Percentiles rank a stretch among this genome's conserved stretches.
Conservation (phyloP, 2,888 invertebrate species). For the Liopterus haemorrhoidalis region DNA sequence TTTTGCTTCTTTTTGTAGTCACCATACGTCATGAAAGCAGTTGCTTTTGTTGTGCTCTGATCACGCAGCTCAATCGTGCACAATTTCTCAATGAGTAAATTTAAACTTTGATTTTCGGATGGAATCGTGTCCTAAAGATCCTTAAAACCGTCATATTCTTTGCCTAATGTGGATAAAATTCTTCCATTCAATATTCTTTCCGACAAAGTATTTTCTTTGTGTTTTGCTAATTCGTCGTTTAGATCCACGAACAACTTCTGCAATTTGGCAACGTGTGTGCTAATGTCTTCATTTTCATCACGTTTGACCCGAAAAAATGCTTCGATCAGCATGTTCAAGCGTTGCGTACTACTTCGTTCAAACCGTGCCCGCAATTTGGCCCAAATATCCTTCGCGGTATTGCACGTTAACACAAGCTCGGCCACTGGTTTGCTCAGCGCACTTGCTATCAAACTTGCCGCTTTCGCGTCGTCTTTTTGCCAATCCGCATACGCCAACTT, state of each 20-base stretch:
- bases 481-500: constrained; percentile 5
- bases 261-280: constrained; percentile 15
- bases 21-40: too few species aligned
- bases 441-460: constrained; percentile 12
- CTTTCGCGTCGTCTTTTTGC: constrained; percentile 15
- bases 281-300: constrained; percentile 16
- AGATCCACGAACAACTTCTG: constrained; percentile 20
- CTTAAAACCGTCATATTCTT: constrained; percentile 18
- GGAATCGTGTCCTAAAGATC: constrained; percentile 15
- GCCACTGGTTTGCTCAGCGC: constrained; percentile 14
- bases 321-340: constrained; percentile 10
- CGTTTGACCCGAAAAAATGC: constrained; percentile 14
- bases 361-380: constrained; percentile 10
- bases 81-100: constrained; percentile 17
- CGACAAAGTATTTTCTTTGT: constrained; percentile 15
- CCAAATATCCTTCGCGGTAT: constrained; percentile 14
- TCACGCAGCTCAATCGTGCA: constrained; percentile 17
- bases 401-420: constrained; percentile 19
- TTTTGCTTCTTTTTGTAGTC: too few species aligned
- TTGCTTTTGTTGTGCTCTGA: too few species aligned
- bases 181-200: constrained; percentile 17
- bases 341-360: constrained; percentile 13
- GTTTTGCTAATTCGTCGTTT: constrained; percentile 15
- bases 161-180: constrained; percentile 15
- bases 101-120: constrained; percentile 13